phyloP scores from a whole-genome alignment of 2,888 invertebrate species.

The Ochlodes sylvanus region DNA sequence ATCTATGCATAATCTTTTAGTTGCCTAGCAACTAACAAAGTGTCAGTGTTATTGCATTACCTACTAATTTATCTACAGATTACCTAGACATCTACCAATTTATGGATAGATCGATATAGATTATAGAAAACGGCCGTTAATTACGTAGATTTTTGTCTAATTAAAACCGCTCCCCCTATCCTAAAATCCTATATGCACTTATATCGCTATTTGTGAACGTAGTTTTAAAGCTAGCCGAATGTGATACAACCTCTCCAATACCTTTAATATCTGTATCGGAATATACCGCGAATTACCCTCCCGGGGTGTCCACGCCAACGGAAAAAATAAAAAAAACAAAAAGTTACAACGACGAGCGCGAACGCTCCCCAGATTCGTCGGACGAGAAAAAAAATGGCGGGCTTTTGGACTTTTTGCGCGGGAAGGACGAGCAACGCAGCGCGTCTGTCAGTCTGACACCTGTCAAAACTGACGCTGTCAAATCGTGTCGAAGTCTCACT shows the following conservation, averaged over 20 bases:
- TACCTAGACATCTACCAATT: too few relatives aligned
- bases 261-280: conserved; percentile 65
- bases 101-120: too few relatives aligned
- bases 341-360: conserved; percentile 54
- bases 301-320: conserved; percentile 21
- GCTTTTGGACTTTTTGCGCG: conserved; percentile 59
- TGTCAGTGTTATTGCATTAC: too few relatives aligned
- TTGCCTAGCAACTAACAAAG: too few relatives aligned
- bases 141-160: conserved; percentile 45
- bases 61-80: too few relatives aligned
- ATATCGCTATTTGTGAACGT: conserved; percentile 23
- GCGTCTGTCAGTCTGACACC: conserved; percentile 34
- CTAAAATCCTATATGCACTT: conserved; percentile 10
- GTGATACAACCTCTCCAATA: conserved; percentile 54
- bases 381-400: conserved; percentile 51
- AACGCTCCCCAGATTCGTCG: conserved; percentile 53
- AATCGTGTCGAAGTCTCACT: conserved; percentile 52
- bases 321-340: conserved; percentile 40
- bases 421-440: conserved; percentile 31
- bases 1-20: too few relatives aligned
- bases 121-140: too few relatives aligned
- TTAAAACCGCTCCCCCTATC: conserved; percentile 41
- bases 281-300: conserved; percentile 51
- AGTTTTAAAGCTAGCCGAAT: conserved; percentile 49
- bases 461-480: conserved; percentile 48